Evolutionary conservation across 1,140 invertebrate species (phyloP).

Genomic region (Drosophila pandora): DNA sequence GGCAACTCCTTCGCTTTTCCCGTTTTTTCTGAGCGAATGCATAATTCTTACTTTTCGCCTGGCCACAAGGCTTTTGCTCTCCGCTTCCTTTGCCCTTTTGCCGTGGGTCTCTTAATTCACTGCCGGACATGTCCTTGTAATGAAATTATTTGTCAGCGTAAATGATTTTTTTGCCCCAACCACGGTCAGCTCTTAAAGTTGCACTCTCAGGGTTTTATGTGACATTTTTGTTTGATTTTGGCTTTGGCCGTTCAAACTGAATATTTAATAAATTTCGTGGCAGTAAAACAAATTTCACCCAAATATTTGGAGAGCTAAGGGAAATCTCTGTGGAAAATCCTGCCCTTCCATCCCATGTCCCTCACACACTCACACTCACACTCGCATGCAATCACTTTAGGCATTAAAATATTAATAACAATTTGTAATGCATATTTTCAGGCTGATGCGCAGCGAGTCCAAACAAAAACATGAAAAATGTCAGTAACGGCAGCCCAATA

Average conservation of each 20-base stretch:
- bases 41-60: slow-evolving; percentile 71
- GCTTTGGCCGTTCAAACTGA: slow-evolving; percentile 36
- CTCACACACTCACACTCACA: slow-evolving; percentile 10
- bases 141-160: slow-evolving; percentile 75
- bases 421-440: slow-evolving; percentile 71
- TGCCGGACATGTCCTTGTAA: slow-evolving; percentile 53
- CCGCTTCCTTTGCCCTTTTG: slow-evolving; percentile 19
- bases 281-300: slow-evolving; percentile 44
- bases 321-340: slow-evolving; percentile 22
- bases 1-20: slow-evolving; percentile 20
- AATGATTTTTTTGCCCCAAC: slow-evolving; percentile 33
- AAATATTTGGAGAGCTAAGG: slow-evolving; percentile 55
- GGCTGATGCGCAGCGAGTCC: slow-evolving; percentile 43
- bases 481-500: slow-evolving; percentile 6
- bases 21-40: slow-evolving; percentile 42
- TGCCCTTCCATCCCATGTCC: not conserved
- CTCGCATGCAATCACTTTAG: slow-evolving; percentile 48
- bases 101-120: slow-evolving; percentile 60
- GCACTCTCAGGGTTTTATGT: slow-evolving; percentile 12
- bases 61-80: slow-evolving; percentile 38
- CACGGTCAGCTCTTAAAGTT: slow-evolving; percentile 26
- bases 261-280: slow-evolving; percentile 54
- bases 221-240: slow-evolving; percentile 28
- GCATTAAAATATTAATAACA: slow-evolving; percentile 77
- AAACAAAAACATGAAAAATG: slow-evolving; percentile 20